Evolutionary conservation across 2,113 vertebrate genomes (phyloP).

Genomic region (Lichenostomus cassidix): DNA sequence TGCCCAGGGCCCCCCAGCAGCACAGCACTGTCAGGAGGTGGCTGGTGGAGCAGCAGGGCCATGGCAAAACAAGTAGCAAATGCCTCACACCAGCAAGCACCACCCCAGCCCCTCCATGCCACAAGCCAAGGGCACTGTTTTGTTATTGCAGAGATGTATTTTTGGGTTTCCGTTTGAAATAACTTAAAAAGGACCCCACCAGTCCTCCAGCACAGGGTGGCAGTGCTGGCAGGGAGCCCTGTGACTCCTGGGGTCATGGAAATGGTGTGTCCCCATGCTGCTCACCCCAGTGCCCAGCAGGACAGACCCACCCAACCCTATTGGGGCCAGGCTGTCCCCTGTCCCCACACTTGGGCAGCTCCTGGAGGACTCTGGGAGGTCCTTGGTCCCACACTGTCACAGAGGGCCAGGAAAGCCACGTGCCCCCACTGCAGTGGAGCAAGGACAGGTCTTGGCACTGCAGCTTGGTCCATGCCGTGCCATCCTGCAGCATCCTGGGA

Average conservation of each 20-base stretch:
- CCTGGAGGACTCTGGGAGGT: not conserved
- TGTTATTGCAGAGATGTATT: not conserved
- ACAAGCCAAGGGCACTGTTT: not conserved
- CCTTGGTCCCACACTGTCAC: not conserved
- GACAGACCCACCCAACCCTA: not conserved
- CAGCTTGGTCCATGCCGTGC: fast-evolving
- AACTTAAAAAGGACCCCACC: not conserved
- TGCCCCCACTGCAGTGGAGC: not conserved
- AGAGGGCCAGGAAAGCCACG: not conserved
- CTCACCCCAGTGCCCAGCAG: not conserved
- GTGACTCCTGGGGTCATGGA: fast-evolving
- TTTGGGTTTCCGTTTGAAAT: not conserved
- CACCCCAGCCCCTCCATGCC: not conserved
- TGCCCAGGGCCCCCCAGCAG: not conserved
- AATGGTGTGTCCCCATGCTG: not conserved
- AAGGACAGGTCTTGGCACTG: not conserved
- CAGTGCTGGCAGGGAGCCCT: not conserved
- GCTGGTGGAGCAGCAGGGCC: not conserved
- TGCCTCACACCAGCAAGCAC: fast-evolving
- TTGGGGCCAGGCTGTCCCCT: not conserved
- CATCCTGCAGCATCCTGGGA: fast-evolving
- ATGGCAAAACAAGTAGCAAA: not conserved
- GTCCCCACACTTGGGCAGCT: not conserved
- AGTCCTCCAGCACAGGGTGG: not conserved
- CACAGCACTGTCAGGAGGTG: fast-evolving